These are phyloP conservation scores for Campylorhamphus procurvoides DNA, from an alignment of 2,113 vertebrate genomes.

Conservation along the genomic window DNA sequence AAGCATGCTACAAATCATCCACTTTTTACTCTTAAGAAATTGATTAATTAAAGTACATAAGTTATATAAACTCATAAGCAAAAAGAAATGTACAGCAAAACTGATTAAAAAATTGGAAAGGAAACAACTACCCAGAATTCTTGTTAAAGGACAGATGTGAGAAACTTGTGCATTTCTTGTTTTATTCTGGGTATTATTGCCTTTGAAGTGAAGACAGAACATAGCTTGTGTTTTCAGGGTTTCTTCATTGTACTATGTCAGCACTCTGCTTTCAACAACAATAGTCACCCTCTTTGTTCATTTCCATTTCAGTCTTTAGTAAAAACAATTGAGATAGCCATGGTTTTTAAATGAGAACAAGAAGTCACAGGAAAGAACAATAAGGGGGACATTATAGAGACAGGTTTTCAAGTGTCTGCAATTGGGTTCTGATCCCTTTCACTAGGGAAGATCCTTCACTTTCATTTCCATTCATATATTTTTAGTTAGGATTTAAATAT, in stretches of 20 bases:
- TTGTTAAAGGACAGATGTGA: too few relatives aligned
- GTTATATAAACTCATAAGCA: neutral
- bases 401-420: neutral
- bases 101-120: neutral
- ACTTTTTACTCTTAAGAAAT: neutral
- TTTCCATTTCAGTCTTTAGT: neutral
- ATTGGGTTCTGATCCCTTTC: neutral
- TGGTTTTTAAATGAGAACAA: neutral
- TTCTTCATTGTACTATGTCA: neutral
- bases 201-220: neutral
- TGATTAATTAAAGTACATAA: neutral
- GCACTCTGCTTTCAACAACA: neutral
- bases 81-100: neutral
- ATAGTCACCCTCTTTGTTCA: neutral
- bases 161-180: too few relatives aligned
- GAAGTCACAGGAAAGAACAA: neutral
- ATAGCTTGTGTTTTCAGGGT: neutral
- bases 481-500: neutral
- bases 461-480: neutral
- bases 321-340: neutral
- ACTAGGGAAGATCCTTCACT: neutral
- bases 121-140: neutral
- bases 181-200: too few relatives aligned
- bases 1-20: neutral
- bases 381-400: neutral